Conservation (phyloP, 1,140 invertebrate genomes). For the Carposina sasakii region DNA sequence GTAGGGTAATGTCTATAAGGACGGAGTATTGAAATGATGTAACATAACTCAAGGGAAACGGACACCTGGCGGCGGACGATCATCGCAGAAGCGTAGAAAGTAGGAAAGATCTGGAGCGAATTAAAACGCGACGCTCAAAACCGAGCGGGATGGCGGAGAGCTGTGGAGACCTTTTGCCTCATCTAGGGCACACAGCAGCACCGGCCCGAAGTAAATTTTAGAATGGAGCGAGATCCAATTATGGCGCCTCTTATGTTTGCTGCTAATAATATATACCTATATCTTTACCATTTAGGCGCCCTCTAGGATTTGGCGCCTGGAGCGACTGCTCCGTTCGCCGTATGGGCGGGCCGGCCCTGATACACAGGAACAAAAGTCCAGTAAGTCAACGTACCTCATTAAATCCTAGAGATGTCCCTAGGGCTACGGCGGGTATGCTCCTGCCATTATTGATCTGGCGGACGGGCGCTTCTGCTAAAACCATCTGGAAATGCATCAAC, state of each 20-base stretch:
- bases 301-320: not conserved
- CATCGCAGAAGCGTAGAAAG: too few relatives aligned
- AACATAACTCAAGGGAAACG: too few relatives aligned
- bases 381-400: conserved; percentile 21
- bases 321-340: not conserved
- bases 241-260: not conserved
- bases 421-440: conserved; percentile 74
- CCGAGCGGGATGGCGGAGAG: too few relatives aligned
- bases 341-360: not conserved
- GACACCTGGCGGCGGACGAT: too few relatives aligned
- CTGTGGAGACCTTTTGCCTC: too few relatives aligned
- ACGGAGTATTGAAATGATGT: too few relatives aligned
- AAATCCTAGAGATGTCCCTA: conserved; percentile 77
- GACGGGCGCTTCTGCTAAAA: conserved; percentile 23
- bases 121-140: too few relatives aligned
- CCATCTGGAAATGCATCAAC: too few relatives aligned
- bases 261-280: not conserved
- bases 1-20: too few relatives aligned
- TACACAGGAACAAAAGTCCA: conserved; percentile 25
- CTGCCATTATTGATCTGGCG: conserved; percentile 54
- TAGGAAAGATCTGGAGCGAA: too few relatives aligned
- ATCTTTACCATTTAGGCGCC: not conserved
- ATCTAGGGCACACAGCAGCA: too few relatives aligned
- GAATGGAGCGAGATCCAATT: not conserved
- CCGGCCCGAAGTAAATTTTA: too few relatives aligned